phyloP scores from a whole-genome alignment of 2,888 invertebrate genomes.

The Sphaerophoria taeniata region DNA sequence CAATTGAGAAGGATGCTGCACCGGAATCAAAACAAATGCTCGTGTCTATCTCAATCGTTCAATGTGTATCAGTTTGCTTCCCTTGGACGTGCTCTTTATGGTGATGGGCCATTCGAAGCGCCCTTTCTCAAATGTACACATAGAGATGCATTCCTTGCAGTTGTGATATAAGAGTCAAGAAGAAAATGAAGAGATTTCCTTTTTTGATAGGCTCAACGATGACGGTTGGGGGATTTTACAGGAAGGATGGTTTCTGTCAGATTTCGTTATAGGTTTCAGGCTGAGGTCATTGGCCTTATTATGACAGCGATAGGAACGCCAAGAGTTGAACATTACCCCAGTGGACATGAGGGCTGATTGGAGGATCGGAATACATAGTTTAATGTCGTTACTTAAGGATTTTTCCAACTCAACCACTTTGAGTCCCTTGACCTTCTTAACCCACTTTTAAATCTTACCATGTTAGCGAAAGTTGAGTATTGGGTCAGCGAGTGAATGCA shows the following conservation, averaged over 20 bases:
- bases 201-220: conserved; percentile 63
- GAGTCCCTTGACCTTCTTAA: too few relatives aligned
- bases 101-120: conserved; percentile 43
- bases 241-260: conserved; percentile 60
- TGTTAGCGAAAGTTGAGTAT: too few relatives aligned
- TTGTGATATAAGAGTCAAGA: conserved; percentile 63
- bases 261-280: neutral
- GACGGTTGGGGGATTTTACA: conserved; percentile 19
- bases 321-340: neutral
- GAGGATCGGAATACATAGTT: neutral
- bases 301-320: conserved; percentile 53
- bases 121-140: conserved; percentile 47
- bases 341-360: conserved; percentile 32
- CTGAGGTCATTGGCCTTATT: conserved; percentile 58
- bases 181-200: conserved; percentile 72
- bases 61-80: conserved; percentile 64
- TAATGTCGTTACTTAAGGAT: neutral
- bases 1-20: conserved; percentile 52
- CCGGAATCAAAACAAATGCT: conserved; percentile 58
- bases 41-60: conserved; percentile 20
- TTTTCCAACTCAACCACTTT: neutral
- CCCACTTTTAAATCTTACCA: too few relatives aligned
- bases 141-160: conserved; percentile 69
- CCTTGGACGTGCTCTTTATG: conserved; percentile 10
- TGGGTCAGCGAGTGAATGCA: too few relatives aligned